phyloP scores from a whole-genome alignment of 2,113 vertebrate species.

The Sorex araneus region DNA sequence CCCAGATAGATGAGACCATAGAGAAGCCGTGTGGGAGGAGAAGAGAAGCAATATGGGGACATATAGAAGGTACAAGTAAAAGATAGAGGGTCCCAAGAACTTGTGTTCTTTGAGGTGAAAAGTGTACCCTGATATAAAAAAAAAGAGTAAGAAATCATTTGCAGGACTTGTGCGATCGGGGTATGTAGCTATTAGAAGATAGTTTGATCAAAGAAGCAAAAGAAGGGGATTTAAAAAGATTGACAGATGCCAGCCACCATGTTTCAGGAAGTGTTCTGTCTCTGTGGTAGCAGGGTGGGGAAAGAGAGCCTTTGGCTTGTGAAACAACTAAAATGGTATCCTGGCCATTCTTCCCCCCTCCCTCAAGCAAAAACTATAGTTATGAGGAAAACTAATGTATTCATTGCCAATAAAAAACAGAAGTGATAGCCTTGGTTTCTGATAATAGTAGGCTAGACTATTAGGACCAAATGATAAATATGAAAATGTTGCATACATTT shows the following conservation, averaged over 20 bases:
- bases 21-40: neutral
- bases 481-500: slow-evolving; percentile 25
- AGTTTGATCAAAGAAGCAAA: slow-evolving; percentile 41
- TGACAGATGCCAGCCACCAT: neutral
- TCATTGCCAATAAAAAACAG: slow-evolving; percentile 15
- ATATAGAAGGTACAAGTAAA: neutral
- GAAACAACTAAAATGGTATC: neutral
- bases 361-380: neutral
- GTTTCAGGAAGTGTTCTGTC: slow-evolving; percentile 5
- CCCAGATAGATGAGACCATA: neutral
- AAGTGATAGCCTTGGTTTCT: slow-evolving; percentile 29
- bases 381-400: slow-evolving; percentile 22
- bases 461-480: slow-evolving; percentile 43
- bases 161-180: no score
- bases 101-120: no score
- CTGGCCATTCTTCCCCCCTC: neutral
- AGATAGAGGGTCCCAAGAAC: no score
- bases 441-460: neutral
- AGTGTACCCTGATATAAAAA: no score
- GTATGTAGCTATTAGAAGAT: neutral
- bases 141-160: no score
- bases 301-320: neutral
- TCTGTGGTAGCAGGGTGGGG: slow-evolving; percentile 2
- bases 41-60: slow-evolving; percentile 1
- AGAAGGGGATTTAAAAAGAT: slow-evolving; percentile 23